A percentile compares a stretch with the other conserved stretches of the same genome.
Evolutionary conservation across 2,797 vertebrate species (phyloP).

Genomic region (Dendrocincla tyrannina): DNA sequence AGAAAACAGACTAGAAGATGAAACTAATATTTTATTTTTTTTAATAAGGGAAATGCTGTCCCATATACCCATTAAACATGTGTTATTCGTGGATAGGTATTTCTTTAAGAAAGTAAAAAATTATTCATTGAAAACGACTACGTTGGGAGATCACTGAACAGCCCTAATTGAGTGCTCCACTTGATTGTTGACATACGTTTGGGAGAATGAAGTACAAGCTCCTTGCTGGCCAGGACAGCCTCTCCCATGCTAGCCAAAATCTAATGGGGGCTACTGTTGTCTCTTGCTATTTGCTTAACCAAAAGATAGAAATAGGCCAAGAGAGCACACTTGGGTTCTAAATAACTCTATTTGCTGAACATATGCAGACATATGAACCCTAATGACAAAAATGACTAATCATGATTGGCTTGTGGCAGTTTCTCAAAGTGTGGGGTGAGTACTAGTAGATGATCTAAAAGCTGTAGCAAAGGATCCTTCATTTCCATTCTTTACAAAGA

Average conservation of each 20-base stretch:
- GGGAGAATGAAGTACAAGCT: neutral
- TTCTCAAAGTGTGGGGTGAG: neutral
- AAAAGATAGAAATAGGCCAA: neutral
- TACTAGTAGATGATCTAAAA: neutral
- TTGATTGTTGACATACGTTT: slow-evolving; percentile 27
- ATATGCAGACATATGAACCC: neutral
- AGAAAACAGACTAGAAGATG: neutral
- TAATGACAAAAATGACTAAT: neutral
- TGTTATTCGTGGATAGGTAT: neutral
- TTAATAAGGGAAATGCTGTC: neutral
- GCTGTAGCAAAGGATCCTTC: neutral
- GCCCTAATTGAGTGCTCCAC: neutral
- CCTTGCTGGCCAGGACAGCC: neutral
- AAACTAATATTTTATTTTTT: neutral
- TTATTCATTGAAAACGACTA: neutral
- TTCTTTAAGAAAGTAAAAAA: neutral
- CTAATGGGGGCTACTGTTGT: neutral
- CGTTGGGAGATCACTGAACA: neutral
- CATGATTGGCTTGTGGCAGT: neutral
- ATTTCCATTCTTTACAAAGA: neutral
- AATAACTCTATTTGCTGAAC: neutral
- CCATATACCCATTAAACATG: neutral
- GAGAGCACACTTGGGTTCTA: neutral
- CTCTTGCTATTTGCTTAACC: neutral
- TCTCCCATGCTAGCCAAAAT: neutral